phyloP scores from a whole-genome alignment of 2,797 vertebrate species.

The Picus viridis region DNA sequence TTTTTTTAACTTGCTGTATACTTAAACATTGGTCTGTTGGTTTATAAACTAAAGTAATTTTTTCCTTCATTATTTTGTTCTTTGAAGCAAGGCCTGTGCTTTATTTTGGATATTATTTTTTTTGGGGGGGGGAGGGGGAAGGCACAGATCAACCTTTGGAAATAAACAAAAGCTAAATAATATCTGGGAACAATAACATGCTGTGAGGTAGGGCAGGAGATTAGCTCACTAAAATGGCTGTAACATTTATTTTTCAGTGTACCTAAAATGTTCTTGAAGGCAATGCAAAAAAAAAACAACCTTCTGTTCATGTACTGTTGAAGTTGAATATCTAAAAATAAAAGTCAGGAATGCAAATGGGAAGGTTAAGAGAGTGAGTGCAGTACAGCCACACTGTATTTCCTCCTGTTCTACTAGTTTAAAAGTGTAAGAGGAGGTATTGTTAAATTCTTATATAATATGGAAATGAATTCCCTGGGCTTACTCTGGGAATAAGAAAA shows the following conservation, averaged over 20 bases:
- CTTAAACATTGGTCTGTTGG: neutral
- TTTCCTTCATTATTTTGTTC: neutral
- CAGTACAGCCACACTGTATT: neutral
- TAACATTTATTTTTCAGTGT: neutral
- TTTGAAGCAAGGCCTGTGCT: neutral
- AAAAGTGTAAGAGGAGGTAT: neutral
- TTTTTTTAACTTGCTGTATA: neutral
- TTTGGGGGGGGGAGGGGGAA: neutral
- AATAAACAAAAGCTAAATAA: neutral
- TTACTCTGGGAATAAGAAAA: neutral
- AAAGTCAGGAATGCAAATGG: neutral
- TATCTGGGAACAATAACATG: neutral
- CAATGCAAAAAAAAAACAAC: neutral
- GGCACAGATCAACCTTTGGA: neutral
- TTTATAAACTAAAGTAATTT: neutral
- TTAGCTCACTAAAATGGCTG: neutral
- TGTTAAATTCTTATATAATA: neutral
- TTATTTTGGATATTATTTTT: conserved; percentile 14
- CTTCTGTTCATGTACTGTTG: neutral
- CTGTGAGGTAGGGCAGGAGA: neutral
- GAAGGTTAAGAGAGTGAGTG: neutral
- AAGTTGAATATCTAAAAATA: neutral
- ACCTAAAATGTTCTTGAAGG: neutral
- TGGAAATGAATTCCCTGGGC: neutral
- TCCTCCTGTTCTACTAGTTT: neutral